These are phyloP conservation scores for Pterostichus madidus DNA, from an alignment of 2,888 invertebrate species.

Conservation along the genomic window DNA sequence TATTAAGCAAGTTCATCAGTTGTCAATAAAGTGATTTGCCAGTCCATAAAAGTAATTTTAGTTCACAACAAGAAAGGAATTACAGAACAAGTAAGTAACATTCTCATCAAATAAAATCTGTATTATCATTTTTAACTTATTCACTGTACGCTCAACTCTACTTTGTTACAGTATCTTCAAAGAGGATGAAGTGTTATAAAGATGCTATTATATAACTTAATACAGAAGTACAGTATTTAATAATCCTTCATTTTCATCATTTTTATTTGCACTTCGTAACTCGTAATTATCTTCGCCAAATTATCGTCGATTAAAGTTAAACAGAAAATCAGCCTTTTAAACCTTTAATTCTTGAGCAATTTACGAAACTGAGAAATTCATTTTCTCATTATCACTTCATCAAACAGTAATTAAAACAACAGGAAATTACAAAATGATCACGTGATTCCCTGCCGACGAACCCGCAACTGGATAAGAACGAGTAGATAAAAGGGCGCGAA, in stretches of 20 bases:
- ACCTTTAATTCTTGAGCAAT: not conserved
- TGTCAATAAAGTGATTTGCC: too few species aligned
- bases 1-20: too few species aligned
- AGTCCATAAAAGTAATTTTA: too few species aligned
- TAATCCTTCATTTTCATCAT: not conserved
- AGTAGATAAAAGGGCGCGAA: not conserved
- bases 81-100: too few species aligned
- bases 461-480: not conserved
- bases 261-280: not conserved
- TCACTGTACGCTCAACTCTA: too few species aligned
- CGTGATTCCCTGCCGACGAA: not conserved
- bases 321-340: not conserved
- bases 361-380: constrained; percentile 22
- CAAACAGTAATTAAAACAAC: constrained; percentile 35
- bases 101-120: too few species aligned
- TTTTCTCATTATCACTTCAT: constrained; percentile 33
- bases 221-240: too few species aligned
- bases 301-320: not conserved
- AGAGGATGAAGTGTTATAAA: too few species aligned
- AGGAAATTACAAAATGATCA: constrained; percentile 38
- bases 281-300: not conserved
- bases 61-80: too few species aligned
- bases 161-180: too few species aligned
- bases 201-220: too few species aligned
- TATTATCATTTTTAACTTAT: too few species aligned